Evolutionary conservation across 2,888 invertebrate genomes (phyloP), one percentile per base, ranked within the genome.

Genomic region (Agelastica alni): DNA sequence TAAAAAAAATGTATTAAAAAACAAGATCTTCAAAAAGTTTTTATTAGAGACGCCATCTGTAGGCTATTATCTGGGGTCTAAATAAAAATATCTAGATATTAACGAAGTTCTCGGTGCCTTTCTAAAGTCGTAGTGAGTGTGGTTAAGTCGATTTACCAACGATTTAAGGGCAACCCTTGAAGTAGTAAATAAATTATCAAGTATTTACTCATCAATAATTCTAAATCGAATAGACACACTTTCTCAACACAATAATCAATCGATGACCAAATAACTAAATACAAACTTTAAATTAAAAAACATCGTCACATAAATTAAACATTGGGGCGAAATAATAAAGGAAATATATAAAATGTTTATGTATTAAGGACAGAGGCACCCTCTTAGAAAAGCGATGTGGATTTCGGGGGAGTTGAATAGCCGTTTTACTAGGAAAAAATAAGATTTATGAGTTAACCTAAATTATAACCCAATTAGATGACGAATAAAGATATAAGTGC

Each of bases 391-490:
- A 14, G n/a, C 43, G 28, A n/a, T n/a, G n/a, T 13, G 18, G 13
- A 18, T 20, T 32, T 36, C 46, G 53, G 32, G 17, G 31, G 53
- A 41, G 54, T 37, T 45, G 22, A 42, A 37, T 32, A 53, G 39
- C 39, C 51, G 14, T 28, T 43, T 42, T 36, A 51, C 7, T 13
- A 12, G 20, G 18, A 49, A 51, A 28, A 20, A 9, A 28, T 26
- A 43, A 20, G 22, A 32, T 14, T 41, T 31, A 31, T n/a, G 30
- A 32, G 14, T 52, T 32, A 52, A 39, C 51, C 44, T 45, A 45
- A 52, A 52, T 37, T 36, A 45, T 32, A 43, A 34, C 51, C 34
- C 18, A 16, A 43, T 51, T 43, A 32, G 34, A 52, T 52, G 52
- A 46, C 39, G 32, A 45, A 12, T 52, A 16, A 16, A 46, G 37